Conservation (phyloP, 2,888 invertebrate genomes). For the Drosophila greeni region DNA sequence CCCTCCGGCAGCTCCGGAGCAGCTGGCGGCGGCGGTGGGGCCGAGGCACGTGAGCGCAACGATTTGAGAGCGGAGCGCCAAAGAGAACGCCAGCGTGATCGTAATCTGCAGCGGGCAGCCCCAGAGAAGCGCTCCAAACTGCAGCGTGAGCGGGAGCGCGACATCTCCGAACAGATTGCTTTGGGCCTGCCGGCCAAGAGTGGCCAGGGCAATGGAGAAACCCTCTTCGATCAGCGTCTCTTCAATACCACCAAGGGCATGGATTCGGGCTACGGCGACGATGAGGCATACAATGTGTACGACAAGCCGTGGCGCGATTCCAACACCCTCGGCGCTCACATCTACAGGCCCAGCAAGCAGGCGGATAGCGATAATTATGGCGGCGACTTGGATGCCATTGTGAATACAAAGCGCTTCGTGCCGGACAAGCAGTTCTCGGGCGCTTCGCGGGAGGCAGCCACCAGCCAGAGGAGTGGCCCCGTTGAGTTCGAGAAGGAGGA, state of each 20-base stretch:
- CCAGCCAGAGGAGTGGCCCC: conserved; percentile 89
- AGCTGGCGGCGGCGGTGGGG: conserved; percentile 5
- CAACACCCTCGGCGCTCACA: conserved; percentile 90
- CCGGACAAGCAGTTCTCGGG: conserved; percentile 98
- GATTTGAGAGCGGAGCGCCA: conserved; percentile 92
- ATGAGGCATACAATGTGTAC: conserved; percentile 98
- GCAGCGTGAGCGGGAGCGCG: conserved; percentile 94
- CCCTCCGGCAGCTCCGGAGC: conserved; percentile 57
- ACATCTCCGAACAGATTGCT: conserved; percentile 99
- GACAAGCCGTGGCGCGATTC: conserved; percentile 98
- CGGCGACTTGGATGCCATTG: conserved; percentile 92
- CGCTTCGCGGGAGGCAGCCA: conserved; percentile 83
- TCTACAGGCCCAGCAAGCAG: conserved; percentile 93
- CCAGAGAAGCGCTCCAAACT: conserved; percentile 95
- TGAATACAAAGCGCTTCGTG: conserved; percentile 95
- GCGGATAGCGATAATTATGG: conserved; percentile 94
- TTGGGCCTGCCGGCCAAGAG: conserved; percentile 94
- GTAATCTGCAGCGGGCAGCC: conserved; percentile 94
- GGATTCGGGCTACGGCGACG: conserved; percentile 95
- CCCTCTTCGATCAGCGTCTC: conserved; percentile 95
- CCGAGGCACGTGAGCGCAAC: conserved; percentile 88
- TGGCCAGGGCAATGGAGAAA: conserved; percentile 83
- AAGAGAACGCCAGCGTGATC: conserved; percentile 93
- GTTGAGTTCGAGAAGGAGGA: conserved; percentile 94
- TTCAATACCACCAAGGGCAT: conserved; percentile 96